These are phyloP conservation scores for Premnoplex brunnescens DNA, from an alignment of 2,797 vertebrate species.

Conservation along the genomic window DNA sequence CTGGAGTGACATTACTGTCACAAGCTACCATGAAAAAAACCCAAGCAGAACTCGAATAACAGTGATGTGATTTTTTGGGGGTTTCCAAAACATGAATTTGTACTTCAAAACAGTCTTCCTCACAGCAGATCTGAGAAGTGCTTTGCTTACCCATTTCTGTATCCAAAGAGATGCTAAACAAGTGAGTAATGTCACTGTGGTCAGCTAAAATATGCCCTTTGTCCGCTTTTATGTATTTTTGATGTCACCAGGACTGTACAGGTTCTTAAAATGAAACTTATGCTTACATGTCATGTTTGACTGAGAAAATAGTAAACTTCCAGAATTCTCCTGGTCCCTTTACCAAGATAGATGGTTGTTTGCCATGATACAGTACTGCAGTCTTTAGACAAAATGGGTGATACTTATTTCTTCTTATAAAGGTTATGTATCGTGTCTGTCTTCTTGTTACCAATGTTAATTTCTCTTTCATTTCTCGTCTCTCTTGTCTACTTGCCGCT, in stretches of 20 bases:
- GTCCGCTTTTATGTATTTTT: background rate
- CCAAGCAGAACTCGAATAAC: background rate
- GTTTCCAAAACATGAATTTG: background rate
- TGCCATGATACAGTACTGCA: background rate
- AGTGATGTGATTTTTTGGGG: background rate
- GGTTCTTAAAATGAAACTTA: background rate
- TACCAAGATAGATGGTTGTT: background rate
- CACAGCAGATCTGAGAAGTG: background rate
- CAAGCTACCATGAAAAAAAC: background rate
- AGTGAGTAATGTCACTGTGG: background rate
- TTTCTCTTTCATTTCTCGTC: background rate
- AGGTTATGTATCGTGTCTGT: background rate
- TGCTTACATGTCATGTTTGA: background rate
- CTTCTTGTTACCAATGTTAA: background rate
- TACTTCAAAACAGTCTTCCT: background rate
- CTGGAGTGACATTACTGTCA: background rate
- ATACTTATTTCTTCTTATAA: background rate
- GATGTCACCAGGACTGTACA: background rate
- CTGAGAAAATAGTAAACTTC: background rate
- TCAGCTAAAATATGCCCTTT: background rate
- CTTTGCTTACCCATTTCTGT: background rate
- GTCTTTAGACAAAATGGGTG: background rate
- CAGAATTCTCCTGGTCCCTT: background rate
- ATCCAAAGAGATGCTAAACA: background rate
- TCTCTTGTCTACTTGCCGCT: background rate